These are phyloP conservation scores for Camelus bactrianus DNA, from an alignment of 2,113 vertebrate species.

Conservation along the genomic window DNA sequence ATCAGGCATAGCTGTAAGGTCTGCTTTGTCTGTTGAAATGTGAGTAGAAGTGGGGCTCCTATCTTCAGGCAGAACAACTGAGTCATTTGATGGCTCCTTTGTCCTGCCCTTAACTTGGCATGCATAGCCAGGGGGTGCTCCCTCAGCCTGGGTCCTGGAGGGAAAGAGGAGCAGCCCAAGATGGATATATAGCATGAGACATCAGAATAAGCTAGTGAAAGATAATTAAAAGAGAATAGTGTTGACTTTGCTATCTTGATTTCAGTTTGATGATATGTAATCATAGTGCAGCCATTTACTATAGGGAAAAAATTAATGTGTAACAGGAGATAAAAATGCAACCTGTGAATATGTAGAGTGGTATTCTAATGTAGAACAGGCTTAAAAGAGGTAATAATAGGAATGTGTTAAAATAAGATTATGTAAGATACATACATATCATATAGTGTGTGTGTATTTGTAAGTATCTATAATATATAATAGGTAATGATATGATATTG, in stretches of 20 bases:
- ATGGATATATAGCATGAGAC: not conserved
- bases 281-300: not conserved
- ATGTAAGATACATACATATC: not conserved
- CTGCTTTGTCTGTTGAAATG: not conserved
- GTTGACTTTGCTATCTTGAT: not conserved
- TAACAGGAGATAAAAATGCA: not conserved
- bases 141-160: not conserved
- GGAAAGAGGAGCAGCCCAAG: not conserved
- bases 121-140: not conserved
- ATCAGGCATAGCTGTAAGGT: not conserved
- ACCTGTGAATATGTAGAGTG: not conserved
- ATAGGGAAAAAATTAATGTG: not conserved
- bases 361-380: not conserved
- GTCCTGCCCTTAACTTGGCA: not conserved
- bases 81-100: not conserved
- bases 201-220: not conserved
- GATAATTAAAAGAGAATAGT: not conserved
- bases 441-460: not conserved
- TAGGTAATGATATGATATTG: not conserved
- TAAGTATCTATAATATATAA: not conserved
- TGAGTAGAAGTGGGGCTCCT: not conserved
- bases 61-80: not conserved
- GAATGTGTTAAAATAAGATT: not conserved
- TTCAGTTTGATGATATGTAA: not conserved
- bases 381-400: not conserved